phyloP scores from a whole-genome alignment of 2,113 vertebrate species.

The Nannospalax galili region DNA sequence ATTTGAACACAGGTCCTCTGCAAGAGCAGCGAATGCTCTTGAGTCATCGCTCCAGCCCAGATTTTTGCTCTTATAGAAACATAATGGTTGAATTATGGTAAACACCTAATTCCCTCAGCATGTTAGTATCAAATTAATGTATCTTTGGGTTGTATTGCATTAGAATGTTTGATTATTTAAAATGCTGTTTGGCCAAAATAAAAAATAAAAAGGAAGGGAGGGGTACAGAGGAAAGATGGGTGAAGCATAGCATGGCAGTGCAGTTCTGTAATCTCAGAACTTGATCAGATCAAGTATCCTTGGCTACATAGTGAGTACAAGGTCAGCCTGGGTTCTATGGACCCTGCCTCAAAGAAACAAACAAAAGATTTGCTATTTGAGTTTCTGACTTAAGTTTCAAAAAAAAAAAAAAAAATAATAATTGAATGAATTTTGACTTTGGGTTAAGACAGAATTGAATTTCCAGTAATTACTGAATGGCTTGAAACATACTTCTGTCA shows the following conservation, averaged over 20 bases:
- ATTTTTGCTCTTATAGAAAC: not conserved
- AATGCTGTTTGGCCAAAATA: not conserved
- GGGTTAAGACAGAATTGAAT: no score
- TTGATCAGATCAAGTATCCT: not conserved
- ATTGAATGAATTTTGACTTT: no score
- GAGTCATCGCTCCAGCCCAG: no score
- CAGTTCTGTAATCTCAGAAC: not conserved
- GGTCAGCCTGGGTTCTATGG: not conserved
- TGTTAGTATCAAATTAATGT: not conserved
- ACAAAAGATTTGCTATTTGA: not conserved
- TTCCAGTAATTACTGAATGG: no score
- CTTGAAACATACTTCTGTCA: no score
- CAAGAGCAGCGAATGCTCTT: no score
- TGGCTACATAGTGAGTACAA: not conserved
- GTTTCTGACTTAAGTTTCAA: not conserved
- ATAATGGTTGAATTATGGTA: not conserved
- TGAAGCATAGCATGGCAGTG: no score
- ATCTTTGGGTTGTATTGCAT: not conserved
- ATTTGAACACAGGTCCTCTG: no score
- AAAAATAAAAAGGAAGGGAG: no score
- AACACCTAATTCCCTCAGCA: not conserved
- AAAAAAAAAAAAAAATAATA: no score
- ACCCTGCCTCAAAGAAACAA: not conserved
- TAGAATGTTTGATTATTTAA: not conserved
- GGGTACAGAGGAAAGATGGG: not conserved